Base-by-base conservation (phyloP, 2,888 invertebrate species). In the Oithona nana region DNA sequence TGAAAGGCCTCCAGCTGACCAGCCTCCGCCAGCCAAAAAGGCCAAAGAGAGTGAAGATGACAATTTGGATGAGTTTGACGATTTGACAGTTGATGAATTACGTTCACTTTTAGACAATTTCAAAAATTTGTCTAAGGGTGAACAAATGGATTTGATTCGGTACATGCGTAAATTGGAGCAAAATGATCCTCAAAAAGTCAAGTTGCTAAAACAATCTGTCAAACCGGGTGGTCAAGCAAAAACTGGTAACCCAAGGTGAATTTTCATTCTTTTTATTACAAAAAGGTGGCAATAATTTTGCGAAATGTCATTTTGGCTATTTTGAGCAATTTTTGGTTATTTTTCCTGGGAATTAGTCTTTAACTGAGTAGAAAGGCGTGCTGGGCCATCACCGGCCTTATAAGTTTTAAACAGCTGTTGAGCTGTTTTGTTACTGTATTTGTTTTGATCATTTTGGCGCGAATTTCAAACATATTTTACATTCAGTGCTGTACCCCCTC, bases 111-210 rank as follows among this genome's bases (percentile, higher is more conserved):
- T 88, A 63, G 84, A 86, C 71, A 88, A 87, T 70, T 84, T 84
- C 67, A 86, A 85, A 70, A 85, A 86, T 68, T 72, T 88, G 16
- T 83, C 83, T 0, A 80, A 81, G 0, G 85, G 86, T 66, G 88
- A 88, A 70, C 88, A 88, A 69, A 84, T 86, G 70, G 83, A 84
- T 67, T 76, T 88, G 3, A 87, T 88, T 31, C 82, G 81, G 0
- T 87, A 87, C 70, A 71, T 88, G 64, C 86, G 86, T 70, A 86
- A 86, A 71, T 71, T 88, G 49, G 88, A 88, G 71, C 80, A 81
- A 0, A 80, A 80, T 2, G 83, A 87, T 70, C 84, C 86, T 0
- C 75, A 78, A 50, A 79, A 86, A n/a, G 87, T 88, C 1, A 86
- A 86, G 69, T 79, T 81, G 66, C 72, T 88, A 52, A 57, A 63